Base-by-base conservation (phyloP, 2,113 vertebrate genomes). In the Sorex fumeus region DNA sequence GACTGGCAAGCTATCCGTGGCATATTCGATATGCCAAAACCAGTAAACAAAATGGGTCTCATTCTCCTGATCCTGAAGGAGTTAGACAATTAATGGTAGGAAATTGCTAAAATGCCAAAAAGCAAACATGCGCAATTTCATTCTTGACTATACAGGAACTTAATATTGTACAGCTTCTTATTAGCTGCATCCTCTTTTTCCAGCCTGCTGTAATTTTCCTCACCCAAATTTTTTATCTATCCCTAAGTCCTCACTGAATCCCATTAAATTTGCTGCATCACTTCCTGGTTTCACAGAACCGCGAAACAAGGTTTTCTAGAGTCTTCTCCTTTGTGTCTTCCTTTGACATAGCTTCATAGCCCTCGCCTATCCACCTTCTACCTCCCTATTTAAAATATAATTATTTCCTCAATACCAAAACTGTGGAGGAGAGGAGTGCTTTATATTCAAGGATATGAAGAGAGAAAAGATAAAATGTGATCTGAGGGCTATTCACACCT, bases 381-480 rank as follows among this genome's bases (percentile, higher is more conserved):
- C 3, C 0, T 3, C 8, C 18, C 23, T 30, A 4, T 30, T 9
- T 70, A 62, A 43, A 66, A 28, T 25, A 69, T 36, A 30, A 43
- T 47, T 30, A 47, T 6, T 64, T 19, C 6, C 28, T 70, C 19
- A 8, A 10, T 43, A 10, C 23, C 84, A 27, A 60, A 9, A 19
- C 11, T 30, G 60, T 15, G 32, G 32, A 78, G n/a, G 9, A 21
- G 43, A 72, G 15, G n/a, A 4, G 4, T 50, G 2, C 45, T 76
- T 74, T 11, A 27, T 12, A 82, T 30, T n/a, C 82, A 90, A 92
- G 91, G 82, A 40, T 64, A 72, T 67, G 36, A 32, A 78, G 70
- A 77, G 6, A 15, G 64, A 47, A 78, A 87, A 28, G 8, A 28
- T 36, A 64, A 23, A 40, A 25, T 15, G n/a, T 4, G 60, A 8